Conservation (phyloP, 2,113 vertebrate species). For the Ellobius talpinus region DNA sequence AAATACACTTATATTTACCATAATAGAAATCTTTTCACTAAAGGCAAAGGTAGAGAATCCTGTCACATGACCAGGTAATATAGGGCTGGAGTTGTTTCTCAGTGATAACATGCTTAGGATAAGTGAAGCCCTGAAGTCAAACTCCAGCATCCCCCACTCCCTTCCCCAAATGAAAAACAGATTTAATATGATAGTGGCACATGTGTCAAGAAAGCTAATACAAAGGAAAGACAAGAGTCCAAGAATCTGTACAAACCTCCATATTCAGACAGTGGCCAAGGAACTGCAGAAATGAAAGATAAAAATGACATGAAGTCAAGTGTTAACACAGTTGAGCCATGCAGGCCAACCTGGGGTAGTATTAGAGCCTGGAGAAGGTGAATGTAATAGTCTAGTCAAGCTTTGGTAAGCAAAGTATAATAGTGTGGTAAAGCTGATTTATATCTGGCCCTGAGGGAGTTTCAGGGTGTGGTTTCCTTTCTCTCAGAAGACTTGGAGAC, state of each 20-base stretch:
- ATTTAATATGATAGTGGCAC: not conserved
- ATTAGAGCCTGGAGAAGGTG: not conserved
- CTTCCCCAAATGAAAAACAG: not conserved
- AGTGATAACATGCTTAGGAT: not conserved
- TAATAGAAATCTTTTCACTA: slow-evolving; percentile 3
- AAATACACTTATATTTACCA: slow-evolving; percentile 35
- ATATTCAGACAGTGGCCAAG: not conserved
- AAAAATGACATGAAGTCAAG: not conserved
- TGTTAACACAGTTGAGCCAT: slow-evolving; percentile 19
- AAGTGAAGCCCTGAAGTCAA: not conserved
- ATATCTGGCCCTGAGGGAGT: slow-evolving; percentile 10
- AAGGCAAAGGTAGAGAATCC: slow-evolving; percentile 27
- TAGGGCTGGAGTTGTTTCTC: not conserved
- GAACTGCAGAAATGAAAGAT: not conserved
- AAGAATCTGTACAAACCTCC: not conserved
- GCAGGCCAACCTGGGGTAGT: not conserved
- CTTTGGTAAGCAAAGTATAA: not conserved
- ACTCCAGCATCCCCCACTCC: not conserved
- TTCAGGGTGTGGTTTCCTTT: slow-evolving; percentile 30
- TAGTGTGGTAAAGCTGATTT: not conserved
- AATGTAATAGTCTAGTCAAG: not conserved
- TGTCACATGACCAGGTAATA: not conserved
- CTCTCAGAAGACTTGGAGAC: not conserved
- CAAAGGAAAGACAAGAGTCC: not conserved
- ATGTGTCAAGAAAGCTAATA: not conserved